Base-by-base conservation (phyloP, 2,797 vertebrate genomes). In the Fundulus diaphanus region DNA sequence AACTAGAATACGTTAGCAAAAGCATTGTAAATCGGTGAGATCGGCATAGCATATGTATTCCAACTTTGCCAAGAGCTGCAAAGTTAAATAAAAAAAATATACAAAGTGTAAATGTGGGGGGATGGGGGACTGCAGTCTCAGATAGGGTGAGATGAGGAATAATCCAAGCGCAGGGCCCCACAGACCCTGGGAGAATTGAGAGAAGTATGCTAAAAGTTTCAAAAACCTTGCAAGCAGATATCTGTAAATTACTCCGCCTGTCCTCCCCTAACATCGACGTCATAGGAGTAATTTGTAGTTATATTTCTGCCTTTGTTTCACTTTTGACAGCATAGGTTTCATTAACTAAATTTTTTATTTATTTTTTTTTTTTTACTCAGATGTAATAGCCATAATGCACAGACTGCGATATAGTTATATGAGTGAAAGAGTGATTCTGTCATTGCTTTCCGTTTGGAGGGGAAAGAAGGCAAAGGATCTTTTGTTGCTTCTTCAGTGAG, bases 131-230 rank as follows among this genome's bases (percentile, higher is more conserved):
- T 49, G 46, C 73, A 82, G 88, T 61, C 66, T 89, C 71, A 48
- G 79, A 82, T 63, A 29, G 82, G 70, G 76, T 69, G 67, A 76
- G 81, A 79, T 78, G 65, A 29, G 18, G 73, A 87, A 73, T 44
- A 72, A 82, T 73, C 54, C 76, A 85, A 79, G 87, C 81, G 79
- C 81, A 85, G 86, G 87, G 90, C 87, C 90, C 87, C 83, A 73
- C 77, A 76, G 70, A 80, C 72, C 83, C 74, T 79, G 82, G 72
- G 78, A 90, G 84, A 85, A 79, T 74, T 84, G 70, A 76, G 69
- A 86, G 77, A 82, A 69, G 54, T 63, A 61, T 15, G 3, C 72
- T 79, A 40, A 83, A 84, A 69, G 51, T 83, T 87, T 69, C 54
- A 42, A 82, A 76, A 79, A 86, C n/a, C 31, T 67, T 79, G 42